Percentiles rank a stretch among this genome's conserved stretches.
phyloP scores from a whole-genome alignment of 2,113 vertebrate genomes.

The Lepisosteus oculatus region DNA sequence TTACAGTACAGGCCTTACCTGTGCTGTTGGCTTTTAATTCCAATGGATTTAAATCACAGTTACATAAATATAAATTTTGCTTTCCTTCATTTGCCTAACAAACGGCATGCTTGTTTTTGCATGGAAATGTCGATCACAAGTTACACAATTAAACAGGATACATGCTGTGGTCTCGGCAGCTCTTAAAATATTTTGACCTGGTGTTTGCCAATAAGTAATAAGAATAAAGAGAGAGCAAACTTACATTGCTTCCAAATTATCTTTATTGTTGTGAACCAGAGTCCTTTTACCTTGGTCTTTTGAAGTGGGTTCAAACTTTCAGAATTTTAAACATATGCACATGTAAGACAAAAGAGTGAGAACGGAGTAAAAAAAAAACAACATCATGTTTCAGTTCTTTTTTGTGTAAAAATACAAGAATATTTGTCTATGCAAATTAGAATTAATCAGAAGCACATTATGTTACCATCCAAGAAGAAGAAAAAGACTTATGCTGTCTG shows the following conservation, averaged over 20 bases:
- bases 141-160: constrained; percentile 22
- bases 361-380: not conserved
- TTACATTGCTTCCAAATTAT: constrained; percentile 31
- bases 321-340: constrained; percentile 39
- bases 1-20: constrained; percentile 13
- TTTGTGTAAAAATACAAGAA: not conserved
- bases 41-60: no score
- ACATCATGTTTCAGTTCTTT: constrained; percentile 15
- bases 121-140: constrained; percentile 29
- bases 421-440: constrained; percentile 15
- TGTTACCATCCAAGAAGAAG: not conserved
- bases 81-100: constrained; percentile 12
- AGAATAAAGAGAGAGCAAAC: constrained; percentile 17
- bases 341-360: constrained; percentile 26
- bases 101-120: constrained; percentile 27
- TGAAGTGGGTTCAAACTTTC: constrained; percentile 40
- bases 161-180: constrained; percentile 20
- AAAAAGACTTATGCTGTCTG: constrained; percentile 6
- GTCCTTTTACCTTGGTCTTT: constrained; percentile 32
- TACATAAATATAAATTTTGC: not conserved
- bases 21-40: no score
- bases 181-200: constrained; percentile 18
- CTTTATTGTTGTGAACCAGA: constrained; percentile 38
- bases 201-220: constrained; percentile 35
- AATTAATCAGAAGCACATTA: constrained; percentile 8